These are phyloP conservation scores for Sebastes kiyomatsui DNA, from an alignment of 2,797 vertebrate genomes.

Conservation along the genomic window DNA sequence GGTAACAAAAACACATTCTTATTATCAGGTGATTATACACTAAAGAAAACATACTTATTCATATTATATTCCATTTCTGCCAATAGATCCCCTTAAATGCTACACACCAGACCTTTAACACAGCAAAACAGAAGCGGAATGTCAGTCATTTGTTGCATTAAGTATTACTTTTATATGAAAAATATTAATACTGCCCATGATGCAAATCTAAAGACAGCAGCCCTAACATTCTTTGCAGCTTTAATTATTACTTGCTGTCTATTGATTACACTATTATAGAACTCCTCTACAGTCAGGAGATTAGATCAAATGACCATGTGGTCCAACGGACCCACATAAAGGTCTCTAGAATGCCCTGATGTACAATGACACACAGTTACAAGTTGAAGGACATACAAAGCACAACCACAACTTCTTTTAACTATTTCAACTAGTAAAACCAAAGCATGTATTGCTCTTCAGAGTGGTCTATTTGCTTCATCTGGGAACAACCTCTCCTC, in stretches of 20 bases:
- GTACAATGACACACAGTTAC: background rate
- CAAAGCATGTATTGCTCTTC: background rate
- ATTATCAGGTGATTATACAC: background rate
- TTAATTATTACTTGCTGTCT: background rate
- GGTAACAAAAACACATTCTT: background rate
- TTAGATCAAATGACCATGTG: background rate
- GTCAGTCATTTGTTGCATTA: background rate
- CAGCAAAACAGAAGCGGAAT: background rate
- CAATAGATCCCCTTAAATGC: background rate
- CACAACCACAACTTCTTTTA: background rate
- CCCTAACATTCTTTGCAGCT: background rate
- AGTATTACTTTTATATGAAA: background rate
- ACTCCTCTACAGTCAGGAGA: background rate
- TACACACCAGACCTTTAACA: background rate
- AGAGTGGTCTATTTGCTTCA: conserved; percentile 2
- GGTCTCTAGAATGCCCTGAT: background rate
- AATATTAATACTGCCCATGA: background rate
- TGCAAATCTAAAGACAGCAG: background rate
- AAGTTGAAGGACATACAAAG: background rate
- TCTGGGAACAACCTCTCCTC: conserved; percentile 13
- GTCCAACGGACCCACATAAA: background rate
- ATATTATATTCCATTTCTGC: background rate
- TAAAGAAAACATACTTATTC: background rate
- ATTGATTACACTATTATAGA: background rate
- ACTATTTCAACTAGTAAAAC: background rate